A percentile compares a stretch with the other conserved stretches of the same genome.
Conservation (phyloP, 2,797 vertebrate species). For the Acanthopagrus latus region DNA sequence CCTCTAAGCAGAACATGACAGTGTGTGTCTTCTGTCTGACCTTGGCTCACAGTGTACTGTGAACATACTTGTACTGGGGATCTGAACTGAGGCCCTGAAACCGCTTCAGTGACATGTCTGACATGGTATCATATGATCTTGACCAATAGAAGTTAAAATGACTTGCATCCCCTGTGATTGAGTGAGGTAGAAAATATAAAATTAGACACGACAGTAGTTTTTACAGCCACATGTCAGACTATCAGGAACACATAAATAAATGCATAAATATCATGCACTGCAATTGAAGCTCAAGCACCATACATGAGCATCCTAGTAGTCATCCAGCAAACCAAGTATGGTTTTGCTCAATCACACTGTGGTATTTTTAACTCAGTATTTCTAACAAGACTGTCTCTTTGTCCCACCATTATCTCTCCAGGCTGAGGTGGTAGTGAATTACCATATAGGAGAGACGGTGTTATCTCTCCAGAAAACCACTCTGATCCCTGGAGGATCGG, state of each 20-base stretch:
- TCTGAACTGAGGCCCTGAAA: not conserved
- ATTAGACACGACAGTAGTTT: not conserved
- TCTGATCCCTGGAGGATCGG: constrained; percentile 95
- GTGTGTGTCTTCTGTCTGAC: constrained; percentile 28
- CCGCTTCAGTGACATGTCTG: not conserved
- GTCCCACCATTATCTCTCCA: constrained; percentile 60
- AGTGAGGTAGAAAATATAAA: not conserved
- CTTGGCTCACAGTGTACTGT: not conserved
- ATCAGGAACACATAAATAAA: no score
- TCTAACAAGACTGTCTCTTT: not conserved
- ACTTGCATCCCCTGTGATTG: no score
- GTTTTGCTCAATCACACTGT: no score
- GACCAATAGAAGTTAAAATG: not conserved
- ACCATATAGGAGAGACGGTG: constrained; percentile 96
- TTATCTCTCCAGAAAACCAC: constrained; percentile 98
- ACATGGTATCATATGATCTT: not conserved
- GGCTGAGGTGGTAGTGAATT: constrained; percentile 98
- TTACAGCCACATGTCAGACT: not conserved
- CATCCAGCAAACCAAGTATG: no score
- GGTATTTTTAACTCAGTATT: no score
- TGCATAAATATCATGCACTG: no score
- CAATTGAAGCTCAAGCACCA: no score
- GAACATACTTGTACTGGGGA: constrained; percentile 8
- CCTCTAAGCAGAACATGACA: constrained; percentile 26
- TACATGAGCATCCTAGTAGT: no score